phyloP scores from a whole-genome alignment of 2,113 vertebrate genomes.

The Corythornis vintsioides region DNA sequence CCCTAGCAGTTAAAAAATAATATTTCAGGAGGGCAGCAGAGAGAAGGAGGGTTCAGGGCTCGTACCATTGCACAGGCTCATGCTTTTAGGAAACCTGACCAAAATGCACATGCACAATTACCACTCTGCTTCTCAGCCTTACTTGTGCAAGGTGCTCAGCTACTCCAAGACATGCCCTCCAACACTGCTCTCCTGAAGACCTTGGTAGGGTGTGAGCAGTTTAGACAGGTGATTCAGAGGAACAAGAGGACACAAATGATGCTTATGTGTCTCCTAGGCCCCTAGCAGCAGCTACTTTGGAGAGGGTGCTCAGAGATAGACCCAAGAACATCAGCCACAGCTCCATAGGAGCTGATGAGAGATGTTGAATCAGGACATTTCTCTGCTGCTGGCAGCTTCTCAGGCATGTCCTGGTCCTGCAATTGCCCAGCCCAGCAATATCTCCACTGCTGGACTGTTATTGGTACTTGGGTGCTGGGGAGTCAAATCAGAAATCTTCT shows the following conservation, averaged over 20 bases:
- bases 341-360: background rate
- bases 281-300: background rate
- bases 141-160: accelerated
- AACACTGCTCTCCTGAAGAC: background rate
- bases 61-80: background rate
- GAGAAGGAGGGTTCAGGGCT: background rate
- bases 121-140: background rate
- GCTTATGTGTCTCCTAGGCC: background rate
- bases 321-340: background rate
- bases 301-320: background rate
- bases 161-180: background rate
- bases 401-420: background rate
- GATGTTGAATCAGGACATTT: background rate
- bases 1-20: background rate
- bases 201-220: background rate
- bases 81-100: background rate
- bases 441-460: background rate
- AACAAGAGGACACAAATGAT: background rate
- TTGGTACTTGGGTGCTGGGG: background rate
- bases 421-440: background rate
- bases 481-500: background rate
- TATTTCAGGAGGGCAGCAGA: background rate
- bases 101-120: background rate
- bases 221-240: background rate
- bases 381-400: background rate